Base-by-base conservation (phyloP, 1,140 invertebrate genomes). In the Megathymus violae region DNA sequence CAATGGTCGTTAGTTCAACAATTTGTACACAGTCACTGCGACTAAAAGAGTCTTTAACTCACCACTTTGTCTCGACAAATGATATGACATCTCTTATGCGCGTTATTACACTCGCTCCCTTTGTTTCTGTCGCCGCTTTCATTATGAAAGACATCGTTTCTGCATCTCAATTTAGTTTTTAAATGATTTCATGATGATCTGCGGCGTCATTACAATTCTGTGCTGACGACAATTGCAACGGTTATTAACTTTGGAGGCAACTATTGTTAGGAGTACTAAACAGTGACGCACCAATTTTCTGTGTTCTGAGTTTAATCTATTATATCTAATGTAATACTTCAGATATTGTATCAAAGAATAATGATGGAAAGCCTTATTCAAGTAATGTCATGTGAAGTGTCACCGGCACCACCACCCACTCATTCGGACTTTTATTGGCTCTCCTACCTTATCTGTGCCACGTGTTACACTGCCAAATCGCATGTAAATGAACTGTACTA, bases 61-160 rank as follows among this genome's bases (percentile, higher is more conserved):
- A 62, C 58, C 71, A 78, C 66, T 76, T 74, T 46, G 59, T 66
- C 44, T 44, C 75, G 78, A 80, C 80, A 80, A 80, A 82, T 74
- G 80, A 74, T 67, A 65, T 72, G 68, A 74, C 68, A 70, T 48
- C 64, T 68, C 60, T 40, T 44, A 43, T 63, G 14, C 52, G 15
- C 52, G 48, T 65, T 70, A 71, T 74, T 80, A 76, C n/a, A n/a
- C n/a, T n/a, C 71, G 76, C 72, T 67, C 60, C 61, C 59, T 77
- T 72, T 74, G 66, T 73, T 63, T 51, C 41, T 34, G 52, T 41
- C 56, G 60, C 46, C 54, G 60, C 67, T 79, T 76, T 71, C 69
- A 71, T 76, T 76, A 67, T 60, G 58, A 68, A 27, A 36, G 60
- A 67, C 71, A 51, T 54, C 46, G 64, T 75, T 69, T 69, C 72